Percentiles rank a stretch among this genome's conserved stretches.
Conservation (phyloP, 1,140 invertebrate genomes). For the Diabrotica undecimpunctata region DNA sequence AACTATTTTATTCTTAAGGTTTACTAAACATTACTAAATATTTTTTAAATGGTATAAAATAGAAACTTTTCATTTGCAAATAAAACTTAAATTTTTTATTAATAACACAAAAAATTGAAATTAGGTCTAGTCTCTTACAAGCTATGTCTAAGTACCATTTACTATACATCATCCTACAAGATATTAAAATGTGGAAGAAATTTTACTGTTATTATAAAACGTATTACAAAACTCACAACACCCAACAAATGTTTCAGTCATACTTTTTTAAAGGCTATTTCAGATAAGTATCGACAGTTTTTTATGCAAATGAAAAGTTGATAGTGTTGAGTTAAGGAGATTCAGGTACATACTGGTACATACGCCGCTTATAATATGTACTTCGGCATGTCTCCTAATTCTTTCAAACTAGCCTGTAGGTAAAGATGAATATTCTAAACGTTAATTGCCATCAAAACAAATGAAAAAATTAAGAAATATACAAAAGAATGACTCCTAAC, state of each 20-base stretch:
- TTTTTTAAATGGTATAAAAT: constrained; percentile 1
- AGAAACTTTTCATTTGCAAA: constrained; percentile 2
- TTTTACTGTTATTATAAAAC: no score
- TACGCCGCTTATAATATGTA: constrained; percentile 3
- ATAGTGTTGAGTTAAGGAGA: constrained; percentile 1
- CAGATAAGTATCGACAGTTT: not conserved
- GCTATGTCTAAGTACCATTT: no score
- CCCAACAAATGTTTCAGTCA: no score
- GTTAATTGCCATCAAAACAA: constrained; percentile 19
- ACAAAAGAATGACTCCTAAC: constrained; percentile 20
- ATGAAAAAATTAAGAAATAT: constrained; percentile 10
- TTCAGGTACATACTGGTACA: constrained; percentile 17
- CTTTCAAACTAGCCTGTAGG: constrained; percentile 19
- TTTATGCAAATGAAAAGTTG: constrained; percentile 1
- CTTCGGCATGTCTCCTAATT: constrained; percentile 10
- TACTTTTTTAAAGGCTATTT: no score
- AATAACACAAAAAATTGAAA: no score
- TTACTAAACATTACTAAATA: constrained; percentile 1
- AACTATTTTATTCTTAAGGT: not conserved
- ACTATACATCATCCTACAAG: no score
- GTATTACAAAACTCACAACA: no score
- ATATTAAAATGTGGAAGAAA: no score
- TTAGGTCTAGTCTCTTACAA: no score
- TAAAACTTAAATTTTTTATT: not conserved
- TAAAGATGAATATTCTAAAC: constrained; percentile 17